phyloP scores from a whole-genome alignment of 64 coral and sea anemone species.

The Montipora cactus region DNA sequence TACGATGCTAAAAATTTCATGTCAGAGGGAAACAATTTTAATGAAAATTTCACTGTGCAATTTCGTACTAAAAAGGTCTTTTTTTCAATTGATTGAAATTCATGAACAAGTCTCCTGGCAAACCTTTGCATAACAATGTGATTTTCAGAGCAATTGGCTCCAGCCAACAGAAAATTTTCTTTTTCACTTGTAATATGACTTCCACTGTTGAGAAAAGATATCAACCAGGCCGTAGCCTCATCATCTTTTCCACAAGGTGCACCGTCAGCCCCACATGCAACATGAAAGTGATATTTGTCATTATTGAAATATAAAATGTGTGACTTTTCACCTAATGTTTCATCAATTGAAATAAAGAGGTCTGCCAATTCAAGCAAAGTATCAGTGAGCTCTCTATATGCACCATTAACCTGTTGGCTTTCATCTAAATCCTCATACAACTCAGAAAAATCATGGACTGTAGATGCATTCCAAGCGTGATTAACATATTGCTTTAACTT shows the following conservation, averaged over 20 bases:
- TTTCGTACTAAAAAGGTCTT: conserved; percentile 44
- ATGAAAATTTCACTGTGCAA: conserved; percentile 52
- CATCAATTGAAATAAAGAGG: conserved; percentile 60
- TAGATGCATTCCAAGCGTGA: conserved; percentile 26
- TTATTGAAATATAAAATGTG: conserved; percentile 1
- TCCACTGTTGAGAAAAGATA: conserved; percentile 70
- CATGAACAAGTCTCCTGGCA: conserved; percentile 65
- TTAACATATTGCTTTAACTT: conserved; percentile 48
- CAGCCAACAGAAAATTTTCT: conserved; percentile 68
- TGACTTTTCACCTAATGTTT: conserved; percentile 59
- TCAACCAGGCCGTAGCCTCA: conserved; percentile 60
- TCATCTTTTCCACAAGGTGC: too few relatives aligned
- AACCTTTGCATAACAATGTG: conserved; percentile 70
- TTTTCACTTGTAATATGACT: conserved; percentile 63
- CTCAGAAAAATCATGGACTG: conserved; percentile 53
- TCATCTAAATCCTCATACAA: conserved; percentile 60
- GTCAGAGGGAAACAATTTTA: conserved; percentile 1
- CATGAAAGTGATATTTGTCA: too few relatives aligned
- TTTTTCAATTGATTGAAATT: conserved; percentile 30
- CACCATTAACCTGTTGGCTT: conserved; percentile 50
- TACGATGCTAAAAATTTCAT: conserved; percentile 72
- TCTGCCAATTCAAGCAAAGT: conserved; percentile 53
- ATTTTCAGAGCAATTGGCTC: conserved; percentile 71
- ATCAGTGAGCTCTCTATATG: conserved; percentile 61
- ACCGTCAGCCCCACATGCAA: too few relatives aligned